Conservation (phyloP, 2,797 vertebrate species). For the Acipenser transmontanus region DNA sequence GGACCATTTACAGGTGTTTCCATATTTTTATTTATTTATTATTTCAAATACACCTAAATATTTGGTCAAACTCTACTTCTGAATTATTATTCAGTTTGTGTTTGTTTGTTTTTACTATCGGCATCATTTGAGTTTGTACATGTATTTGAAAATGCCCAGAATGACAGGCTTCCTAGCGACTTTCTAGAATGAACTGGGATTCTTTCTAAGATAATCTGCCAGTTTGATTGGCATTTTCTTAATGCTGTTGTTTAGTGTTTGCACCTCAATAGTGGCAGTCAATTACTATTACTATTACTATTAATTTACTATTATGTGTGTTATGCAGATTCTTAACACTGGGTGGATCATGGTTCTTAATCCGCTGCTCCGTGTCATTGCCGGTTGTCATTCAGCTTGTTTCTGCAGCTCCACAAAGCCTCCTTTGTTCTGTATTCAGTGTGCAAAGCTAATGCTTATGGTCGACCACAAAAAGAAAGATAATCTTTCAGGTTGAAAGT, state of each 20-base stretch:
- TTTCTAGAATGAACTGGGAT: no score
- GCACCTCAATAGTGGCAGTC: neutral
- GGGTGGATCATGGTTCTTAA: neutral
- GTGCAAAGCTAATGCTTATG: neutral
- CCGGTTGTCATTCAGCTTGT: neutral
- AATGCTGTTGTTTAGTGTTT: neutral
- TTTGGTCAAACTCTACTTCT: no score
- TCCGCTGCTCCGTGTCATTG: neutral
- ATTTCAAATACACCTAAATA: no score
- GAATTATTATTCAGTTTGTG: no score
- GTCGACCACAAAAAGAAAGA: neutral
- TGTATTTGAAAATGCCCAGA: no score
- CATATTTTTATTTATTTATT: no score
- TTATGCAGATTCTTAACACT: neutral
- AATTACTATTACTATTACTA: neutral
- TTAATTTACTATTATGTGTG: neutral
- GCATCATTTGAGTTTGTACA: no score
- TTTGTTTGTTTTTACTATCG: no score
- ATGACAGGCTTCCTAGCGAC: no score
- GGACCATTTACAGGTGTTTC: no score
- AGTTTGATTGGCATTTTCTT: neutral
- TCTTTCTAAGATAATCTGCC: neutral
- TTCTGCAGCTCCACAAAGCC: constrained; percentile 8
- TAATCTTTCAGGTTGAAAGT: constrained; percentile 10
- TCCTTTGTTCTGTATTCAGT: constrained; percentile 1